These are phyloP conservation scores for Lucifuga dentata DNA, from an alignment of 2,113 vertebrate genomes.

Conservation along the genomic window DNA sequence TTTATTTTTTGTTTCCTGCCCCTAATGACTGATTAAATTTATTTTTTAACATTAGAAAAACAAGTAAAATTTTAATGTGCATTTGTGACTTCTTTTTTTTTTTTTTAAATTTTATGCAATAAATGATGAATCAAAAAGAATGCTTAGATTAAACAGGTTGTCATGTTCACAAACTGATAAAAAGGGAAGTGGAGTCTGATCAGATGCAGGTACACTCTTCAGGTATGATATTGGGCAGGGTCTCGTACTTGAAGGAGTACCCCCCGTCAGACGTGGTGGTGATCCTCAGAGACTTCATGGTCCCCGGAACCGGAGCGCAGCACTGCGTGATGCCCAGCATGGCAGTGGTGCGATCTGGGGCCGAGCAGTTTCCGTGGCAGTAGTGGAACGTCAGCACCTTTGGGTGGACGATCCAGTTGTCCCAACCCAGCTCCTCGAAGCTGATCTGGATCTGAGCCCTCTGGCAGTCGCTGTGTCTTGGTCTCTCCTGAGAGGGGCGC, in stretches of 20 bases:
- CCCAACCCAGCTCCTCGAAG: slow-evolving; percentile 94
- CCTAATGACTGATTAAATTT: too few species aligned
- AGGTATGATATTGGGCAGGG: slow-evolving; percentile 90
- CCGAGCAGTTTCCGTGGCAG: slow-evolving; percentile 90
- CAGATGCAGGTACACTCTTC: slow-evolving; percentile 92
- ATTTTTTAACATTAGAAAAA: too few species aligned
- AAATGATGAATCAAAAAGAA: too few species aligned
- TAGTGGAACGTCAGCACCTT: slow-evolving; percentile 90
- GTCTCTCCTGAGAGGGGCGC: slow-evolving; percentile 79
- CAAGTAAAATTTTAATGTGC: too few species aligned
- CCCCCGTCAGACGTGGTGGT: slow-evolving; percentile 93
- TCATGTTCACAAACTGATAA: too few species aligned
- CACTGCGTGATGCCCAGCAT: slow-evolving; percentile 86
- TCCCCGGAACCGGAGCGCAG: slow-evolving; percentile 88
- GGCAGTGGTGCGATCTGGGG: slow-evolving; percentile 70
- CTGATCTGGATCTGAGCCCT: slow-evolving; percentile 87
- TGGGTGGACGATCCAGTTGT: slow-evolving; percentile 93
- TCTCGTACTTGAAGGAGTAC: slow-evolving; percentile 92
- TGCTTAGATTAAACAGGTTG: too few species aligned
- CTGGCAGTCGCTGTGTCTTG: slow-evolving; percentile 82
- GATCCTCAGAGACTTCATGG: slow-evolving; percentile 89
- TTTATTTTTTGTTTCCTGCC: too few species aligned
- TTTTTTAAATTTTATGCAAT: too few species aligned
- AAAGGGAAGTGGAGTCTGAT: background rate
- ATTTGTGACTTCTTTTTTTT: too few species aligned